A percentile compares a stretch with the other conserved stretches of the same genome.
These are phyloP conservation scores for Clarias batrachus DNA, from an alignment of 2,113 vertebrate genomes.

Conservation along the genomic window DNA sequence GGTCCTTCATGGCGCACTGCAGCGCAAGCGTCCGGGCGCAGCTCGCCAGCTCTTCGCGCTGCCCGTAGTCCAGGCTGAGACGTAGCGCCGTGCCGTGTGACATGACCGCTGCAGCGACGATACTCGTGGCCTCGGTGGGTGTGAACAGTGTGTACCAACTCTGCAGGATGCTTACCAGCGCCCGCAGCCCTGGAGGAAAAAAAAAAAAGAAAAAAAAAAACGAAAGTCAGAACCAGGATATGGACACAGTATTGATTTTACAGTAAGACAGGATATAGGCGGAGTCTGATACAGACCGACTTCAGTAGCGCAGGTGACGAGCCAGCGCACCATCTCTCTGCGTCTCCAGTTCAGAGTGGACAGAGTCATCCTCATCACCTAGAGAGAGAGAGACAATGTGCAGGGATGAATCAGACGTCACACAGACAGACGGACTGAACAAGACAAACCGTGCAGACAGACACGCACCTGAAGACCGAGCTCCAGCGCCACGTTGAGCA, in stretches of 20 bases:
- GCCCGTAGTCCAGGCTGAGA: constrained; percentile 92
- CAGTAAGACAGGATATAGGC: not conserved
- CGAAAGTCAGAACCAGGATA: not conserved
- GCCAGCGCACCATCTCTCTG: constrained; percentile 98
- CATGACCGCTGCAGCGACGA: constrained; percentile 93
- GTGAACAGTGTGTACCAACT: constrained; percentile 99
- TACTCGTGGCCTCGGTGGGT: constrained; percentile 96
- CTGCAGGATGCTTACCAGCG: constrained; percentile 94
- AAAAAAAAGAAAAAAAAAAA: not conserved
- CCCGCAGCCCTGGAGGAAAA: constrained; percentile 78
- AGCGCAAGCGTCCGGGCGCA: constrained; percentile 91
- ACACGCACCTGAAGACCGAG: constrained; percentile 92
- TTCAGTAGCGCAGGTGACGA: constrained; percentile 97
- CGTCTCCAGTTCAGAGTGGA: constrained; percentile 98
- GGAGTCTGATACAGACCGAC: constrained; percentile 81
- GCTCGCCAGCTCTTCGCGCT: constrained; percentile 94
- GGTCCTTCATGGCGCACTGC: constrained; percentile 98
- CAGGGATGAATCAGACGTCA: not conserved
- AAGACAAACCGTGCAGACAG: not conserved
- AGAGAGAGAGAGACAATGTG: constrained; percentile 31
- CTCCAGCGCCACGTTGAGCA: constrained; percentile 95
- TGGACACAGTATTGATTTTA: not conserved
- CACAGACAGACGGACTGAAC: not conserved
- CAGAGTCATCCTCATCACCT: constrained; percentile 99
- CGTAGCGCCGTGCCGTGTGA: constrained; percentile 96